These are phyloP conservation scores for Sula dactylatra DNA, from an alignment of 2,113 vertebrate species.

Conservation along the genomic window DNA sequence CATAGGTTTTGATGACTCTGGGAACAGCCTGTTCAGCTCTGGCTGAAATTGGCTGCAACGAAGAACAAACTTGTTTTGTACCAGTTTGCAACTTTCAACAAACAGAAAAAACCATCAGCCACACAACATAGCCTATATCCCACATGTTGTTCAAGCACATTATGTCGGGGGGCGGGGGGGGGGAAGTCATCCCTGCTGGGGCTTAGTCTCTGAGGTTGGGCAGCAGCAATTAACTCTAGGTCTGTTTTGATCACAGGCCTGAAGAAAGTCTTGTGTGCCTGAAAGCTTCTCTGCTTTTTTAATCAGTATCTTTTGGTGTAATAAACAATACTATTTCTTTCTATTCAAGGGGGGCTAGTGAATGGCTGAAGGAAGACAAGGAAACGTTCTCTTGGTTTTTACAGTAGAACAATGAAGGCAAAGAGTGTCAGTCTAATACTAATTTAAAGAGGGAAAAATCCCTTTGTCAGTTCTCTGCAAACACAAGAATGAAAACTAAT, in stretches of 20 bases:
- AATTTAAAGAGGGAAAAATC: background rate
- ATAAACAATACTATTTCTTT: background rate
- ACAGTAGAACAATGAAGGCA: background rate
- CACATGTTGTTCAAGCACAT: constrained; percentile 27
- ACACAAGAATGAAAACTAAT: constrained; percentile 37
- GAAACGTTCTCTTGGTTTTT: background rate
- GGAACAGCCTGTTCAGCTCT: constrained; percentile 66
- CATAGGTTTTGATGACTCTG: constrained; percentile 68
- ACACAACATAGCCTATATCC: constrained; percentile 51
- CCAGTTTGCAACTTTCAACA: constrained; percentile 67
- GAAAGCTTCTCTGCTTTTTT: background rate
- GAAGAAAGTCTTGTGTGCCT: background rate
- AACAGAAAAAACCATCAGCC: constrained; percentile 47
- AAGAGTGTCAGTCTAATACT: background rate
- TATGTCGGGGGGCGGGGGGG: too few species aligned
- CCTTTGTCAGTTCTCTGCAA: constrained; percentile 17
- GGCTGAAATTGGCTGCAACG: constrained; percentile 65
- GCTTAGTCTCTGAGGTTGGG: background rate
- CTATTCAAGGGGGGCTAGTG: background rate
- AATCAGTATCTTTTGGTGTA: background rate
- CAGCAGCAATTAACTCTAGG: background rate
- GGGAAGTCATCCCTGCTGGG: background rate
- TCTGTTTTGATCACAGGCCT: background rate
- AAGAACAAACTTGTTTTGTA: constrained; percentile 70
- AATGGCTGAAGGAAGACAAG: background rate